phyloP scores from a whole-genome alignment of 2,888 invertebrate genomes.

The Notodromas monacha region DNA sequence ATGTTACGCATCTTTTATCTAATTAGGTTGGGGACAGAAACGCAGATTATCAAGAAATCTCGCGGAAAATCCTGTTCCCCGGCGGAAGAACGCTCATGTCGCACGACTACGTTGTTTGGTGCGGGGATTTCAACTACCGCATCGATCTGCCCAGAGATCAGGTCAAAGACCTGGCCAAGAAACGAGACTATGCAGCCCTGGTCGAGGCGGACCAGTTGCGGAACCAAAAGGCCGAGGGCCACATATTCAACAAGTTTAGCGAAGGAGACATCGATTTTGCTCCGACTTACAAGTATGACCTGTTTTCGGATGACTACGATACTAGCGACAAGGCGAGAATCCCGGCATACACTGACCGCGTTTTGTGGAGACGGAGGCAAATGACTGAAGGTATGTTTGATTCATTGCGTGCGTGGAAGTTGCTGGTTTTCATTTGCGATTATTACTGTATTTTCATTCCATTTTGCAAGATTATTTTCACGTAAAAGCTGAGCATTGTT shows the following conservation, averaged over 20 bases:
- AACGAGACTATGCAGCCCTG: constrained; percentile 36
- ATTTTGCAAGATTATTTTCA: too few relatives aligned
- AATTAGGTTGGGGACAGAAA: too few relatives aligned
- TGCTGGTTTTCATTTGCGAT: too few relatives aligned
- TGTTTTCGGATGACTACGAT: constrained; percentile 93
- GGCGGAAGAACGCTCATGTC: constrained; percentile 55
- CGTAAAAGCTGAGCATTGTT: too few relatives aligned
- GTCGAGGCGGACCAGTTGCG: constrained; percentile 56
- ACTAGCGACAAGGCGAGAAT: constrained; percentile 88
- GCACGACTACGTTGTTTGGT: constrained; percentile 97
- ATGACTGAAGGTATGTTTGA: too few relatives aligned
- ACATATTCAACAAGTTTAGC: constrained; percentile 63
- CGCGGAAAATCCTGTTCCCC: constrained; percentile 11
- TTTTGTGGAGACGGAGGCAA: constrained; percentile 66
- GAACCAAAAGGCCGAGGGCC: constrained; percentile 39
- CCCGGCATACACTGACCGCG: constrained; percentile 92
- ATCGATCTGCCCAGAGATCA: constrained; percentile 82
- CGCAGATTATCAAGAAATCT: too few relatives aligned
- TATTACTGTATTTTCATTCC: too few relatives aligned
- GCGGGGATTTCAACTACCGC: constrained; percentile 95
- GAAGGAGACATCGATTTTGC: constrained; percentile 72
- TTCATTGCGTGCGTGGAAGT: too few relatives aligned
- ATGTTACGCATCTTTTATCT: too few relatives aligned
- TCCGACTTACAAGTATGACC: constrained; percentile 94
- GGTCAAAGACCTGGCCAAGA: constrained; percentile 44